Percentiles rank a stretch among this genome's conserved stretches.
Conservation (phyloP, 2,797 vertebrate species). For the Xiphorhynchus erythropygius region DNA sequence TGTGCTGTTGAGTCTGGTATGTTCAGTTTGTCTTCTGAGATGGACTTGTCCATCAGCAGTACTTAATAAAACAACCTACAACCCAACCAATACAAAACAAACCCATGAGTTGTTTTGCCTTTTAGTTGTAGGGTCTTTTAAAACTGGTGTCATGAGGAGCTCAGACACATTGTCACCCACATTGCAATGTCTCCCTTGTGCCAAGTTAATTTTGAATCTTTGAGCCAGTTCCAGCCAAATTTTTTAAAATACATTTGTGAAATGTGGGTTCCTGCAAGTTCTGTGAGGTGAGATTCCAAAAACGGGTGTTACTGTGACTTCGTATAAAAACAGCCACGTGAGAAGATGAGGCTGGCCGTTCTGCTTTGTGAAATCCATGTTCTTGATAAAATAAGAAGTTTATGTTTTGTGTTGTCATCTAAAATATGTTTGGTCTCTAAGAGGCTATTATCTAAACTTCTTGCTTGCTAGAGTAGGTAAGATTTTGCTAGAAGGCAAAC, state of each 20-base stretch:
- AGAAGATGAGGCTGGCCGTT: not conserved
- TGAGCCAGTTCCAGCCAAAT: not conserved
- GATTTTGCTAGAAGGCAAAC: not conserved
- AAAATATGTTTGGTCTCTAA: not conserved
- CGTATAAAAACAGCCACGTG: not conserved
- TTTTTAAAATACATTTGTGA: not conserved
- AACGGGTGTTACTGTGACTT: not conserved
- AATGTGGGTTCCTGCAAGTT: not conserved
- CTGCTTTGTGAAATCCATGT: not conserved
- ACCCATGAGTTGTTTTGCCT: not conserved
- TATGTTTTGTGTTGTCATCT: not conserved
- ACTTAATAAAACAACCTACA: not conserved
- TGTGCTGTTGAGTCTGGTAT: slow-evolving; percentile 78
- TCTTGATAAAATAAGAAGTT: not conserved
- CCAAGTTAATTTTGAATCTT: not conserved
- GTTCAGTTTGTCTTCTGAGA: slow-evolving; percentile 41
- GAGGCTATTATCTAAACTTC: not conserved
- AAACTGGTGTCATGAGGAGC: not conserved
- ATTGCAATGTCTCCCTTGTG: not conserved
- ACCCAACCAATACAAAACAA: not conserved
- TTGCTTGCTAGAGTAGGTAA: not conserved
- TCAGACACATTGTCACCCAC: not conserved
- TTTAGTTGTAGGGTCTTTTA: not conserved
- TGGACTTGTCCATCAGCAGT: not conserved
- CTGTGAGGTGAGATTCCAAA: not conserved